phyloP scores from a whole-genome alignment of 2,797 vertebrate species.

The Myotis pilosus region DNA sequence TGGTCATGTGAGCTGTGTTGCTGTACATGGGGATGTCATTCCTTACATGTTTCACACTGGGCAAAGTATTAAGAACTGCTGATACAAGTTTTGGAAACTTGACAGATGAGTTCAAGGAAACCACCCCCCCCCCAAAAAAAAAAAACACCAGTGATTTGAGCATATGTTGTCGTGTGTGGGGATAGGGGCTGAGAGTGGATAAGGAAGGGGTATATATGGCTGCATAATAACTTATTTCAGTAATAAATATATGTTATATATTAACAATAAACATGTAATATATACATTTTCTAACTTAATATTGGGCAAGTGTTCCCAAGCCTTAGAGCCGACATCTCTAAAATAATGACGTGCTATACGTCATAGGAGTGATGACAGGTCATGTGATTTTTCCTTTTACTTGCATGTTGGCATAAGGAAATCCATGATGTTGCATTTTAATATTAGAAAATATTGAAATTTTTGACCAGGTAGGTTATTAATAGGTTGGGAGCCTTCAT shows the following conservation, averaged over 20 bases:
- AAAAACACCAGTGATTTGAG: neutral
- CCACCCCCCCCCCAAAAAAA: too few relatives aligned
- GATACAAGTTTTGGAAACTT: neutral
- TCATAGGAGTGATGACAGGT: neutral
- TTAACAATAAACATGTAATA: neutral
- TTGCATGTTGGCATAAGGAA: neutral
- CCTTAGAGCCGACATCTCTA: neutral
- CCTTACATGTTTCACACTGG: neutral
- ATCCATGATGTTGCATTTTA: conserved; percentile 44
- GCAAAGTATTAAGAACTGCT: conserved; percentile 7
- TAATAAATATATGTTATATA: neutral
- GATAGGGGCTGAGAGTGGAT: neutral
- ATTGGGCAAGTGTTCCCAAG: neutral
- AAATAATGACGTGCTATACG: neutral
- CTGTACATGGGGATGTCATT: neutral
- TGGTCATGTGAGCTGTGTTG: neutral
- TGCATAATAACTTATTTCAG: neutral
- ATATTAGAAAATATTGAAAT: conserved; percentile 33
- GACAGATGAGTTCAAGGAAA: neutral
- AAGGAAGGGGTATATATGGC: neutral
- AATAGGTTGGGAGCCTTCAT: neutral
- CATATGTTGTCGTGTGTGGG: neutral
- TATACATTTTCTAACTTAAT: neutral
- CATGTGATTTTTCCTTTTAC: conserved; percentile 1
- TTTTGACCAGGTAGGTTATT: conserved; percentile 46